phyloP scores from a whole-genome alignment of 2,888 invertebrate species.

The Ligdia adustata region DNA sequence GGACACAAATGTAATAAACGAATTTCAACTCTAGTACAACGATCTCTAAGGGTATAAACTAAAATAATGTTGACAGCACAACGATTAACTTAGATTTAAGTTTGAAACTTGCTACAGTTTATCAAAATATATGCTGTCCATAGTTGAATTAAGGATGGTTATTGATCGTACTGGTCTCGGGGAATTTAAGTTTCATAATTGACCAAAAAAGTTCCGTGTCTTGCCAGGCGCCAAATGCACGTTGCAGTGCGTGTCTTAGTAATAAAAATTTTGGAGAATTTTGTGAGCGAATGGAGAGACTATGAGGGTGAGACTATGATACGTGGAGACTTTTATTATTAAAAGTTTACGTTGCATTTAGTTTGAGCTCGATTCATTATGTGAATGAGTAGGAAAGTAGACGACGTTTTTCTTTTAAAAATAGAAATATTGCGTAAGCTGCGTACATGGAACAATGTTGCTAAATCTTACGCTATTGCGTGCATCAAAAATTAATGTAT shows the following conservation, averaged over 20 bases:
- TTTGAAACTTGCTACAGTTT: constrained; percentile 41
- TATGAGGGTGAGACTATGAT: constrained; percentile 40
- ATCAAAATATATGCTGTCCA: constrained; percentile 43
- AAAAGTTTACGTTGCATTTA: constrained; percentile 23
- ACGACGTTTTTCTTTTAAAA: too few species aligned
- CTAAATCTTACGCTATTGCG: too few species aligned
- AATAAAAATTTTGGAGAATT: constrained; percentile 60
- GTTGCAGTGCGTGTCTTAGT: constrained; percentile 57
- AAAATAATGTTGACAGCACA: constrained; percentile 35
- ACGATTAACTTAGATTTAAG: constrained; percentile 77
- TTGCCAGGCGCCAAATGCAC: constrained; percentile 78
- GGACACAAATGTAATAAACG: constrained; percentile 43
- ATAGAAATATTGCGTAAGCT: too few species aligned
- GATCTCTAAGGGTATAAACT: constrained; percentile 30
- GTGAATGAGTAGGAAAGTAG: neutral
- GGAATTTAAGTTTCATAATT: constrained; percentile 77
- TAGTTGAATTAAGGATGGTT: constrained; percentile 38
- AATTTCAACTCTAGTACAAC: constrained; percentile 46
- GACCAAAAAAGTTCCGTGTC: constrained; percentile 70
- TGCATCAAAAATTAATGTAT: too few species aligned
- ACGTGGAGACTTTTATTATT: constrained; percentile 31
- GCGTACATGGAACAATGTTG: too few species aligned
- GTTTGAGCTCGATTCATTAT: constrained; percentile 7
- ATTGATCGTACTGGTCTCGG: constrained; percentile 38
- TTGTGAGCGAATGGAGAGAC: constrained; percentile 52